Evolutionary conservation across 2,113 vertebrate species (phyloP).

Genomic region (Chlamydotis undulata): DNA sequence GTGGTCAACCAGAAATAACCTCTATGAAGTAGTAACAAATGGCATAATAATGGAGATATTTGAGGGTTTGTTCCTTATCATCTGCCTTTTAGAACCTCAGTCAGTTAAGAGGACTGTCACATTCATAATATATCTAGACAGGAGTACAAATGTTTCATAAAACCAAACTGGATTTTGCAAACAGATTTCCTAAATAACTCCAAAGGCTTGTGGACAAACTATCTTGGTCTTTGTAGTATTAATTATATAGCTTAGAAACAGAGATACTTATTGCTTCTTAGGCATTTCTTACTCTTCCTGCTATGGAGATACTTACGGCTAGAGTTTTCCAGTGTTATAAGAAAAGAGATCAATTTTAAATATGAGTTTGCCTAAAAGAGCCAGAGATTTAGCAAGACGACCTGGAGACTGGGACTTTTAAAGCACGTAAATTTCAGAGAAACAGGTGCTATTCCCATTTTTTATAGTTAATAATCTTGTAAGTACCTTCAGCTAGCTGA

Average conservation of each 20-base stretch:
- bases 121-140: background rate
- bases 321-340: background rate
- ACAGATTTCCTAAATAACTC: background rate
- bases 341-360: background rate
- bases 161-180: background rate
- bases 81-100: background rate
- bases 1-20: background rate
- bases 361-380: background rate
- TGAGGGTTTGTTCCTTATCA: background rate
- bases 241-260: background rate
- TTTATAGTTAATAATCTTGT: background rate
- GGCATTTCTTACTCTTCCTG: background rate
- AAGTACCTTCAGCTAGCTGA: background rate
- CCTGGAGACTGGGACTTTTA: background rate
- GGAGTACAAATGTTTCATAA: background rate
- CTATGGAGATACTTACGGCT: background rate
- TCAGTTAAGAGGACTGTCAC: background rate
- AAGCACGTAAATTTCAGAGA: background rate
- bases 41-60: background rate
- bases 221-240: background rate
- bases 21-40: background rate
- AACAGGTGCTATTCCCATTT: background rate
- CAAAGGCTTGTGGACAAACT: background rate
- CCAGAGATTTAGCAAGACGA: background rate
- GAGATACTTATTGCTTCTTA: background rate